Percentiles rank a stretch among this genome's conserved stretches.
These are phyloP conservation scores for Nasonia longicornis DNA, from an alignment of 1,140 invertebrate species.

Conservation along the genomic window DNA sequence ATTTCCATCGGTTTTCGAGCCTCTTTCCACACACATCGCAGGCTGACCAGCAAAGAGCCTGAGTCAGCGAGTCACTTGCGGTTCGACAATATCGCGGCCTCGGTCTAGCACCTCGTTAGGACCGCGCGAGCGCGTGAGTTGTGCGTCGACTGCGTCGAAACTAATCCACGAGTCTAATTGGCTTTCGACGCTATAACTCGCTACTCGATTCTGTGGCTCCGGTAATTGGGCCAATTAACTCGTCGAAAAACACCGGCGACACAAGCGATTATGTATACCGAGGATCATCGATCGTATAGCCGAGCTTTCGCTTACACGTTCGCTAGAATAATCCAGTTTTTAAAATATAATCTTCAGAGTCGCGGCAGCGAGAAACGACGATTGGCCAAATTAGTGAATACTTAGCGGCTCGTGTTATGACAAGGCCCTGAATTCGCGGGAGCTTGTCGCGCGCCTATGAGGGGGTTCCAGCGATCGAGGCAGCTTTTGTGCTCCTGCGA, in stretches of 20 bases:
- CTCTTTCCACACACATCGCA: too few relatives aligned
- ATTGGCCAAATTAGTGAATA: constrained; percentile 38
- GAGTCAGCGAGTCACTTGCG: constrained; percentile 16
- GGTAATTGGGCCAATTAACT: constrained; percentile 69
- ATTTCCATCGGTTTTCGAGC: too few relatives aligned
- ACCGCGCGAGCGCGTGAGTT: constrained; percentile 11
- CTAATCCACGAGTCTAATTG: constrained; percentile 65
- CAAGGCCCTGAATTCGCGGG: constrained; percentile 11
- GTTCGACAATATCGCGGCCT: constrained; percentile 26
- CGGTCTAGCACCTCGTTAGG: constrained; percentile 53
- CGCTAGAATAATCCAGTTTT: too few relatives aligned
- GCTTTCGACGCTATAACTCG: constrained; percentile 58
- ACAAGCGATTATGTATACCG: background rate
- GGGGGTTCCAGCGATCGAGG: background rate
- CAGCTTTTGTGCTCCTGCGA: background rate
- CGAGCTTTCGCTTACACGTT: too few relatives aligned
- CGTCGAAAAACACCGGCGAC: constrained; percentile 58
- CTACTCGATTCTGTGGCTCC: constrained; percentile 57
- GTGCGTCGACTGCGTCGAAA: constrained; percentile 50
- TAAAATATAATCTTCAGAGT: too few relatives aligned
- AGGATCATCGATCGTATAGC: background rate
- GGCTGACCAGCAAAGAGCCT: background rate
- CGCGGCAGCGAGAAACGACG: constrained; percentile 19
- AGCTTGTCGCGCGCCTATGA: background rate
- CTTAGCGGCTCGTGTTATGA: constrained; percentile 22